Conservation (phyloP, 2,797 vertebrate genomes). For the Sebastes oblongus region DNA sequence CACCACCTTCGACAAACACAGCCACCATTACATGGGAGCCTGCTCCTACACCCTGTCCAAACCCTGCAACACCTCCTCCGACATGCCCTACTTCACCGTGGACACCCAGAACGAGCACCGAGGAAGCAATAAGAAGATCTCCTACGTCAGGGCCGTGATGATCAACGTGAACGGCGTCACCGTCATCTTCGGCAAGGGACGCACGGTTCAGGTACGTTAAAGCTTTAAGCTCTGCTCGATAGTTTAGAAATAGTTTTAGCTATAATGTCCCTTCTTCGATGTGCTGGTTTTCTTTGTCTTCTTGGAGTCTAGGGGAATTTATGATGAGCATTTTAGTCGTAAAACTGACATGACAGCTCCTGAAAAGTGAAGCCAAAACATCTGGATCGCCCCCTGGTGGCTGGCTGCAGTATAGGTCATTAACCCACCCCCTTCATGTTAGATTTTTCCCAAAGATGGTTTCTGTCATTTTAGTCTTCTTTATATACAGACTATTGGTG, state of each 20-base stretch:
- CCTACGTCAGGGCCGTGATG: conserved; percentile 86
- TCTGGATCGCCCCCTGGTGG: too few species aligned
- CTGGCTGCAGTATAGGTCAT: too few species aligned
- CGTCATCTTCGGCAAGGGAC: conserved; percentile 84
- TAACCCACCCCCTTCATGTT: rapidly evolving
- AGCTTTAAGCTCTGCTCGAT: too few species aligned
- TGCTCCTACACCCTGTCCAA: conserved; percentile 89
- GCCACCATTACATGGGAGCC: conserved; percentile 89
- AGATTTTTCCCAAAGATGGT: too few species aligned
- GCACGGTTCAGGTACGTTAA: conserved; percentile 83
- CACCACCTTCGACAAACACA: conserved; percentile 84
- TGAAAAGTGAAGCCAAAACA: too few species aligned
- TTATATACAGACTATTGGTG: too few species aligned
- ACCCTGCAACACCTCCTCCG: conserved; percentile 77
- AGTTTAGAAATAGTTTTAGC: background rate
- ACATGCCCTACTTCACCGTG: conserved; percentile 83
- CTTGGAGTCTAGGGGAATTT: background rate
- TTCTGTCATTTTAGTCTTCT: too few species aligned
- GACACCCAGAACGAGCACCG: conserved; percentile 88
- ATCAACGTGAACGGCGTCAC: conserved; percentile 73
- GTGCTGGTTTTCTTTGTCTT: background rate
- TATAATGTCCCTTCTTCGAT: background rate
- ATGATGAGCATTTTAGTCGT: background rate
- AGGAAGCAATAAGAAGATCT: conserved; percentile 83
- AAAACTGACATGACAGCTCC: too few species aligned